Conservation (phyloP, 2,797 vertebrate genomes). For the Pogonophryne albipinna region DNA sequence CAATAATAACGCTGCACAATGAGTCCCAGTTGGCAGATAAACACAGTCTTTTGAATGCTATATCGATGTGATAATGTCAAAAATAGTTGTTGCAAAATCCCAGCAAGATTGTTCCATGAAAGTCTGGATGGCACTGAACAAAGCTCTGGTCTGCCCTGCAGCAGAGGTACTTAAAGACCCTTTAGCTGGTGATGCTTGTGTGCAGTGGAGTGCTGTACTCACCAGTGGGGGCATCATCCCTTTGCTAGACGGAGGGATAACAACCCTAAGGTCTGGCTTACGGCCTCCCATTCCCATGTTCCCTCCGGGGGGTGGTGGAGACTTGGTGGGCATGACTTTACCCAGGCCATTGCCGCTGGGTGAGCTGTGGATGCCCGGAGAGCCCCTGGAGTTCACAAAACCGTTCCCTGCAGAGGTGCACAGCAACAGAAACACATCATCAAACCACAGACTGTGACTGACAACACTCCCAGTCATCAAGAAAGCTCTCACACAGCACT, state of each 20-base stretch:
- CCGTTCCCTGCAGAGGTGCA: slow-evolving; percentile 92
- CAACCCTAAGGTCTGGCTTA: slow-evolving; percentile 97
- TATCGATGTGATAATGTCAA: slow-evolving; percentile 31
- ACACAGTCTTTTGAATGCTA: slow-evolving; percentile 26
- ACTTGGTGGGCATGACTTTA: slow-evolving; percentile 98
- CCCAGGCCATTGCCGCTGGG: slow-evolving; percentile 93
- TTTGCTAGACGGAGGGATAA: slow-evolving; percentile 98
- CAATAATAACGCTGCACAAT: slow-evolving; percentile 10
- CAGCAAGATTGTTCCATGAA: slow-evolving; percentile 29
- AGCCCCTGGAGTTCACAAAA: slow-evolving; percentile 96
- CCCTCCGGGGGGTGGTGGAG: slow-evolving; percentile 94
- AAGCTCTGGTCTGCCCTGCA: slow-evolving; percentile 45
- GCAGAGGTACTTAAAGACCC: slow-evolving; percentile 53
- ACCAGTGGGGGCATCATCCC: slow-evolving; percentile 99
- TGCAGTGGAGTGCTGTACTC: slow-evolving; percentile 78
- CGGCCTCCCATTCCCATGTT: slow-evolving; percentile 93
- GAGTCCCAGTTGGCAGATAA: slow-evolving; percentile 38
- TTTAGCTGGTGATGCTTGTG: slow-evolving; percentile 49
- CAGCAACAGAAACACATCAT: slow-evolving; percentile 78
- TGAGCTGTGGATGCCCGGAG: slow-evolving; percentile 92
- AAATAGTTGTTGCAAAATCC: slow-evolving; percentile 44
- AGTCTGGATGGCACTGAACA: slow-evolving; percentile 35
- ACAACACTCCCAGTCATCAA: slow-evolving; percentile 79
- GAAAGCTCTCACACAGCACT: slow-evolving; percentile 70
- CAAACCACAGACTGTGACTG: slow-evolving; percentile 78